Conservation (phyloP, 2,888 invertebrate species). For the Hypselothyrea guttata region DNA sequence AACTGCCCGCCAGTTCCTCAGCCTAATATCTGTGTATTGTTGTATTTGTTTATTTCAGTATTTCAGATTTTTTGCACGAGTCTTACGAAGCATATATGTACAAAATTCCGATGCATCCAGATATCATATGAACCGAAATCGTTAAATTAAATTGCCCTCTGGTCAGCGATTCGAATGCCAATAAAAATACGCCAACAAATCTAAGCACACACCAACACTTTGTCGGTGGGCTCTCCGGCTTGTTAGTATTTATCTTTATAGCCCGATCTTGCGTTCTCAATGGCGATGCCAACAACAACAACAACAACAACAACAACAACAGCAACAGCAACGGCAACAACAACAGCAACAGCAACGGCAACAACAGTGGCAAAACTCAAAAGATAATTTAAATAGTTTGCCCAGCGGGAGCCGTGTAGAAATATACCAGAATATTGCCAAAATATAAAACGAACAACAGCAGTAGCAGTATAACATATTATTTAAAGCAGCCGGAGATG, state of each 20-base stretch:
- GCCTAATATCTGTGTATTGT: conserved; percentile 7
- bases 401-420: conserved; percentile 2
- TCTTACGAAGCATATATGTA: conserved; percentile 17
- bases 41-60: conserved; percentile 21
- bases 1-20: neutral
- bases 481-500: too few species aligned
- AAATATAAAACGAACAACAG: conserved; percentile 7
- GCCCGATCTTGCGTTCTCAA: conserved; percentile 54
- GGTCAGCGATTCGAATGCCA: conserved; percentile 51
- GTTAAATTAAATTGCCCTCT: conserved; percentile 65
- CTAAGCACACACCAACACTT: conserved; percentile 50
- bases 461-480: conserved; percentile 23
- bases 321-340: conserved; percentile 1
- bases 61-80: conserved; percentile 9
- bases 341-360: conserved; percentile 1
- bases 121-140: conserved; percentile 58
- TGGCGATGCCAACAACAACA: conserved; percentile 25
- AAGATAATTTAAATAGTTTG: conserved; percentile 30
- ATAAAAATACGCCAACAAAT: conserved; percentile 65
- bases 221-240: conserved; percentile 53
- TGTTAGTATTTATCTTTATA: conserved; percentile 60
- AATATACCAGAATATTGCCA: conserved; percentile 5
- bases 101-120: conserved; percentile 51
- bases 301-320: conserved; percentile 13
- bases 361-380: conserved; percentile 5